Percentiles rank a stretch among this genome's conserved stretches.
Evolutionary conservation across 2,113 vertebrate species (phyloP).

Genomic region (Cyanoramphus novaezelandiae): DNA sequence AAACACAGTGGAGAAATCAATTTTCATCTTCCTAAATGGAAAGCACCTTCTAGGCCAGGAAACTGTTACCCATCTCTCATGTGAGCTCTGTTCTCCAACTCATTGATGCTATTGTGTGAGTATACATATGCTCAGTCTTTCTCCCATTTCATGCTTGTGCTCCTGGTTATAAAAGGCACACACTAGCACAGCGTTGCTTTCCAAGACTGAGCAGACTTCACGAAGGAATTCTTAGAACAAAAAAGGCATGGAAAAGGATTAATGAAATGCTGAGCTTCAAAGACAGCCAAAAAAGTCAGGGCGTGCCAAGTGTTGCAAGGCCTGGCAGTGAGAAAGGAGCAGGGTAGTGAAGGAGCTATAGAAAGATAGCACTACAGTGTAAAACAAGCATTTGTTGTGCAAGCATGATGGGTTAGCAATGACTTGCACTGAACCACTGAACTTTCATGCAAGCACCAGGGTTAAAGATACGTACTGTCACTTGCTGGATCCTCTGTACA

Average conservation of each 20-base stretch:
- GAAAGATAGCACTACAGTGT: background rate
- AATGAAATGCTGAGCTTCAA: background rate
- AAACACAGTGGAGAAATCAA: background rate
- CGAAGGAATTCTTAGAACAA: background rate
- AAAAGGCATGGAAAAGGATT: constrained; percentile 1
- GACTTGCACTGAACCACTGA: background rate
- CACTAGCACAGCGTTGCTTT: background rate
- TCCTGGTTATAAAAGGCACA: background rate
- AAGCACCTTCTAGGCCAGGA: background rate
- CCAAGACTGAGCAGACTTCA: background rate
- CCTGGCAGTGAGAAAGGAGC: background rate
- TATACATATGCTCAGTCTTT: background rate
- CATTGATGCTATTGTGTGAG: background rate
- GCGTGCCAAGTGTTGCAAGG: background rate
- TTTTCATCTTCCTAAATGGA: background rate
- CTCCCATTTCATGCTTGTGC: background rate
- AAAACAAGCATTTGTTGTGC: background rate
- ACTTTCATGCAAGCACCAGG: background rate
- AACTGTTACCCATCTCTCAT: background rate
- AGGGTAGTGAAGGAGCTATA: background rate
- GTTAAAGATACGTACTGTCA: background rate
- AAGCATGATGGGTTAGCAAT: background rate
- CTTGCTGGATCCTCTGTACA: background rate
- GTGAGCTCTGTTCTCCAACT: background rate
- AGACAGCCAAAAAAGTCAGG: background rate